These are phyloP conservation scores for Falco punctatus DNA, from an alignment of 2,113 vertebrate genomes.

Conservation along the genomic window DNA sequence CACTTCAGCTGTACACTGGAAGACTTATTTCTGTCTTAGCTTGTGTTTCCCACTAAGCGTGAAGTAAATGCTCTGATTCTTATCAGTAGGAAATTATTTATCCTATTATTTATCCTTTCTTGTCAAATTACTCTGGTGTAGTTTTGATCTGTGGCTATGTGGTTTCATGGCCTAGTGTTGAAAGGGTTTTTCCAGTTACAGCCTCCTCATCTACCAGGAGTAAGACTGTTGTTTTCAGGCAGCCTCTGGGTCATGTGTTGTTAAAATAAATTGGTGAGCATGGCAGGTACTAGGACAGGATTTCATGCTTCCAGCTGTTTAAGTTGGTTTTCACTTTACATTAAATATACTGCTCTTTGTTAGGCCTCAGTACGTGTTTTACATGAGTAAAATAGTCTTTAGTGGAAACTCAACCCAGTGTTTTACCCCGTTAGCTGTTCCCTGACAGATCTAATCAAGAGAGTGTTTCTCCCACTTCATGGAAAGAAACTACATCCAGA, in stretches of 20 bases:
- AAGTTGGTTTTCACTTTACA: background rate
- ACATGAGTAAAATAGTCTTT: background rate
- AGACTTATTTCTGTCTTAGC: background rate
- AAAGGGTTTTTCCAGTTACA: background rate
- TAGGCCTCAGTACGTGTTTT: background rate
- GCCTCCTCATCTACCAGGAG: background rate
- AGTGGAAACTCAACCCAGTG: background rate
- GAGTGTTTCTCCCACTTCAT: background rate
- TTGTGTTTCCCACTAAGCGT: background rate
- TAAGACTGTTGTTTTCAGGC: background rate
- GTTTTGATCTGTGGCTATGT: background rate
- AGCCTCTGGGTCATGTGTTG: background rate
- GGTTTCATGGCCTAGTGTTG: background rate
- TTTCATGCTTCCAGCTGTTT: background rate
- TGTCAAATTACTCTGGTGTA: background rate
- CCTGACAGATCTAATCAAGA: background rate
- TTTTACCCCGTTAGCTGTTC: background rate
- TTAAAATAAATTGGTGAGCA: background rate
- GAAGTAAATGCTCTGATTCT: background rate
- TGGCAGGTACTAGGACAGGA: background rate
- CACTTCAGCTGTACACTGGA: background rate
- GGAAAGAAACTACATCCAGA: background rate
- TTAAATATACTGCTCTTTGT: background rate
- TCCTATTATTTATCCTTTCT: background rate
- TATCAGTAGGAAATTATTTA: background rate